Evolutionary conservation across 1,140 invertebrate species (phyloP).

Genomic region (Venturia canescens): DNA sequence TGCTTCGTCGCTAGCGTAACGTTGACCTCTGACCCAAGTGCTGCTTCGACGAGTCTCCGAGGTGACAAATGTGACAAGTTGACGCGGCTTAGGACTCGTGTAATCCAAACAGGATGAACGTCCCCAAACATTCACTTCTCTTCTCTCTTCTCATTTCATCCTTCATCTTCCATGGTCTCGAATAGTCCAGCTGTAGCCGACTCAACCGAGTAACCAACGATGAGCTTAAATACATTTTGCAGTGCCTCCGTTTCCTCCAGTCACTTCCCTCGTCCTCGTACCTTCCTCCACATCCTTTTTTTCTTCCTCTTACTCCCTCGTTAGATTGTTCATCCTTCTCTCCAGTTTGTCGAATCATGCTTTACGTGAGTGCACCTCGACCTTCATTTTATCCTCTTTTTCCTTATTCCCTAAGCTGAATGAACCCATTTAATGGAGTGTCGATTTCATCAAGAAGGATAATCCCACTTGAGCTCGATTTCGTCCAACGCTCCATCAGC

Average conservation of each 20-base stretch:
- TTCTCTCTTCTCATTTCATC: not conserved
- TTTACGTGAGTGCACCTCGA: not conserved
- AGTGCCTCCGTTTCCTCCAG: constrained; percentile 34
- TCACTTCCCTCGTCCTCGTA: not conserved
- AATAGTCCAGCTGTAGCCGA: constrained; percentile 39
- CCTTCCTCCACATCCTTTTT: not conserved
- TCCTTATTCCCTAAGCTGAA: not conserved
- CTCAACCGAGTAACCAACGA: constrained; percentile 48
- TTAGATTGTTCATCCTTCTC: constrained; percentile 21
- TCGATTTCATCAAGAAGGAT: no score
- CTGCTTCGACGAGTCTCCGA: constrained; percentile 26
- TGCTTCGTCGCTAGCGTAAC: constrained; percentile 39
- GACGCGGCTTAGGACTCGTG: constrained; percentile 58
- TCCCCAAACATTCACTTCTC: not conserved
- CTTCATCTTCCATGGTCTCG: not conserved
- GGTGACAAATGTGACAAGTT: constrained; percentile 61
- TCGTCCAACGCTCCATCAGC: no score
- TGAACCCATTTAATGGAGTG: no score
- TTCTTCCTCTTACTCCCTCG: not conserved
- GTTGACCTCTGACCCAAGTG: constrained; percentile 49
- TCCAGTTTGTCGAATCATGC: not conserved
- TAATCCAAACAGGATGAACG: constrained; percentile 57
- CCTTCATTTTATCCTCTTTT: constrained; percentile 7
- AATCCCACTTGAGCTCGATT: no score
- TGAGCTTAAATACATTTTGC: constrained; percentile 42